A percentile compares a stretch with the other conserved stretches of the same genome.
These are phyloP conservation scores for Gymnoscopelus microlampas DNA, from an alignment of 2,797 vertebrate species.

Conservation along the genomic window DNA sequence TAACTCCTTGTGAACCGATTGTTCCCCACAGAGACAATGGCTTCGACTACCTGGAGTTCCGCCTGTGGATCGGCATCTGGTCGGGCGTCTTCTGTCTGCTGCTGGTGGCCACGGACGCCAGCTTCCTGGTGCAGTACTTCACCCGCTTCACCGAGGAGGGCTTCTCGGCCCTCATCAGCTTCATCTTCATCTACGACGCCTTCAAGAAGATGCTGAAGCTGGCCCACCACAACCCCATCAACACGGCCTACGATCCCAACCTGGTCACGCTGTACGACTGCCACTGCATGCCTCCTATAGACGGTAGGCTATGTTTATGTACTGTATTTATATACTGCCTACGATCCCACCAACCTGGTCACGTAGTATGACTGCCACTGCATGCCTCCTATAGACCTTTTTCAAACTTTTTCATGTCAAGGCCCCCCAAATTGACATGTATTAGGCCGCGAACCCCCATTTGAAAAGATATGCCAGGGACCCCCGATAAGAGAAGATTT, in stretches of 20 bases:
- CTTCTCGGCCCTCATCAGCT: conserved; percentile 96
- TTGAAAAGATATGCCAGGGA: no score
- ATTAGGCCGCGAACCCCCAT: no score
- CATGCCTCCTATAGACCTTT: no score
- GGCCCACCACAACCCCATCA: conserved; percentile 90
- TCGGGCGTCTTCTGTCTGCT: conserved; percentile 90
- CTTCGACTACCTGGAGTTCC: conserved; percentile 96
- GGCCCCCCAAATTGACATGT: no score
- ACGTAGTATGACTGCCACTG: no score
- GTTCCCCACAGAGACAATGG: conserved; percentile 83
- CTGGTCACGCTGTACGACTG: conserved; percentile 88
- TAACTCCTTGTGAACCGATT: no score
- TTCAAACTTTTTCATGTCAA: no score
- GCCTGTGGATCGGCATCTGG: conserved; percentile 98
- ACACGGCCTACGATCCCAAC: conserved; percentile 82
- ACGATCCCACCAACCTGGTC: no score
- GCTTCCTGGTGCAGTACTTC: conserved; percentile 97
- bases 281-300: conserved; percentile 79
- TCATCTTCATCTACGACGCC: conserved; percentile 98
- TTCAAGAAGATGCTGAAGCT: conserved; percentile 99
- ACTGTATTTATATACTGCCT: no score
- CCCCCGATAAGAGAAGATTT: no score
- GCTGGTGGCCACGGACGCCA: conserved; percentile 95
- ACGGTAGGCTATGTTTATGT: conserved; percentile 76
- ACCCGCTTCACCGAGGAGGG: conserved; percentile 98